Conservation (phyloP, 2,113 vertebrate genomes). For the Ariopsis seemanni region DNA sequence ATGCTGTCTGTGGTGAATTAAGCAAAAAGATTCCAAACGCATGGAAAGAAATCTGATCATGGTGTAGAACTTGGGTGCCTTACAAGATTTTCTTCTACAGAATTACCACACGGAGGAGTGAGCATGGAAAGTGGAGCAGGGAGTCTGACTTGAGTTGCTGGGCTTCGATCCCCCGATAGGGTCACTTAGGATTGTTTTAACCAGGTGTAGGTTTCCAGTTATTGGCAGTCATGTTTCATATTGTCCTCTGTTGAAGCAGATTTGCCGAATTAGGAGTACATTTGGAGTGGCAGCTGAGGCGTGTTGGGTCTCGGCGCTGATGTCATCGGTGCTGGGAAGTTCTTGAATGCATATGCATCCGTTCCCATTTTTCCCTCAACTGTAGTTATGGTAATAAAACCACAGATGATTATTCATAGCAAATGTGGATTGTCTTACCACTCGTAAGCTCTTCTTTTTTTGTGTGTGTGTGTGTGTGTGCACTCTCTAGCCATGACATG, state of each 20-base stretch:
- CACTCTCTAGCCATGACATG: background rate
- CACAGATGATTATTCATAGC: conserved; percentile 22
- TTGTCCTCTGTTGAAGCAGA: background rate
- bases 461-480: background rate
- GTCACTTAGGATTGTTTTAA: background rate
- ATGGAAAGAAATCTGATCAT: background rate
- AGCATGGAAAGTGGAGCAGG: conserved; percentile 3
- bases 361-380: conserved; percentile 42
- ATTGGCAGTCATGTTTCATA: conserved; percentile 13
- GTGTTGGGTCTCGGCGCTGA: background rate
- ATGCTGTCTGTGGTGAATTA: background rate
- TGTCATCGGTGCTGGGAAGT: conserved; percentile 39
- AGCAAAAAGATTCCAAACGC: background rate
- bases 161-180: background rate
- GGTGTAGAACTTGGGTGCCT: background rate
- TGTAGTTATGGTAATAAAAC: conserved; percentile 27
- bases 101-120: background rate
- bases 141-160: background rate
- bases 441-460: background rate
- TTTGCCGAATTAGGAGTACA: conserved; percentile 20
- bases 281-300: conserved; percentile 20
- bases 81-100: background rate
- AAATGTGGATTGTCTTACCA: conserved; percentile 5
- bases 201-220: background rate
- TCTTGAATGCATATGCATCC: conserved; percentile 30